Evolutionary conservation across 2,888 invertebrate species (phyloP).

Genomic region (Cataglyphis cursor): DNA sequence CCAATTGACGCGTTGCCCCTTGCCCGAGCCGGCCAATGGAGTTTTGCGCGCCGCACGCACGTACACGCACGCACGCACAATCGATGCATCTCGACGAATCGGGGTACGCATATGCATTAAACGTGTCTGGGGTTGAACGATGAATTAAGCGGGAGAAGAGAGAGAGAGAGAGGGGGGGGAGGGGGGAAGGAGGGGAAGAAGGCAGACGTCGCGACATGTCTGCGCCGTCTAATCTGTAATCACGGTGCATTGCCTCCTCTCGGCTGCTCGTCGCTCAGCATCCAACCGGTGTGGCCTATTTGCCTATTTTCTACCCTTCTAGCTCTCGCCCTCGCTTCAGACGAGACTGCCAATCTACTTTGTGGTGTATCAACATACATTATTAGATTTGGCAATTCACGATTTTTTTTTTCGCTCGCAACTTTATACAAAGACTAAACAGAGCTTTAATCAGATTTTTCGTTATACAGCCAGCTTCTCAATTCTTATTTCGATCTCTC

Average conservation of each 20-base stretch:
- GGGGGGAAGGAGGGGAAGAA: conserved; percentile 35
- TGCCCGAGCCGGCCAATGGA: not conserved
- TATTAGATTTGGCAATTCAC: not conserved
- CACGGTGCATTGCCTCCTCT: conserved; percentile 80
- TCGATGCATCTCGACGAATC: conserved; percentile 37
- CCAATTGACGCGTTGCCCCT: not conserved
- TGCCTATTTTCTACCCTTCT: conserved; percentile 82
- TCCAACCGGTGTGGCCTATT: conserved; percentile 81
- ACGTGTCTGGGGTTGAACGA: conserved; percentile 41
- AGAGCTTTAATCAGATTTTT: not conserved
- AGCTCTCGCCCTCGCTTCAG: conserved; percentile 56
- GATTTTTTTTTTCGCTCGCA: not conserved
- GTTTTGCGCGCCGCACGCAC: not conserved
- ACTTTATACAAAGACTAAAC: not conserved
- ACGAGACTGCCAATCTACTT: conserved; percentile 12
- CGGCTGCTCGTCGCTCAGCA: conserved; percentile 67
- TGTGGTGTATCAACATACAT: not conserved
- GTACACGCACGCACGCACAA: conserved; percentile 1
- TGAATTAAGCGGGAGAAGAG: conserved; percentile 20
- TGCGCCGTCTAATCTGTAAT: conserved; percentile 80
- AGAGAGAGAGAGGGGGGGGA: conserved; percentile 2
- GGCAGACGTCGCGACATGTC: conserved; percentile 63
- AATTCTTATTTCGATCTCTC: not conserved
- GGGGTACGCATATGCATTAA: conserved; percentile 46
- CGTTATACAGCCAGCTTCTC: not conserved